Percentiles rank a stretch among this genome's conserved stretches.
Conservation (phyloP, 1,140 invertebrate genomes). For the Argopecten irradians region DNA sequence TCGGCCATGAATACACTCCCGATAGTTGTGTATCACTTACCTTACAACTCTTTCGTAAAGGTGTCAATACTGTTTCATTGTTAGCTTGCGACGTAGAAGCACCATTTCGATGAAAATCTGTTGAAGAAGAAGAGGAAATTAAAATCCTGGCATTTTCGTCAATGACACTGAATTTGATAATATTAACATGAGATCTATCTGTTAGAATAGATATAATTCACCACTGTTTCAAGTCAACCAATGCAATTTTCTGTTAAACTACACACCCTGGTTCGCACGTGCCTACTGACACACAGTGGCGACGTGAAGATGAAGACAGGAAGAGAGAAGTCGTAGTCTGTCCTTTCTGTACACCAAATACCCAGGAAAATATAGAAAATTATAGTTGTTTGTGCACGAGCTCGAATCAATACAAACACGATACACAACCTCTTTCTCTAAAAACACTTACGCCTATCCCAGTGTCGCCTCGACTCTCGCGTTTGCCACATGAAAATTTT, state of each 20-base stretch:
- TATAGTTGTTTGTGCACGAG: neutral
- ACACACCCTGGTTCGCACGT: neutral
- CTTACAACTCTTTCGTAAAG: neutral
- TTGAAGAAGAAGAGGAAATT: neutral
- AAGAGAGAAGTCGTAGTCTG: neutral
- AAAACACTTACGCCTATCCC: slow-evolving; percentile 15
- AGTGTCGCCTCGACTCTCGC: neutral
- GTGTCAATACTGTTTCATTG: neutral
- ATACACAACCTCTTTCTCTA: slow-evolving; percentile 21
- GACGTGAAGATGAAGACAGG: neutral
- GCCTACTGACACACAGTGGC: neutral
- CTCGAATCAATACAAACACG: slow-evolving; percentile 16
- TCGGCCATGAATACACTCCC: too few species aligned
- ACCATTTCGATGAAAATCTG: neutral
- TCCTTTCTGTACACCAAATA: slow-evolving; percentile 8
- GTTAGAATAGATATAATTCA: neutral
- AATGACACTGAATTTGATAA: neutral
- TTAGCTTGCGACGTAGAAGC: neutral
- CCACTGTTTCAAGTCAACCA: neutral
- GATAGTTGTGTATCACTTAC: neutral
- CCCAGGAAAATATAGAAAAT: neutral
- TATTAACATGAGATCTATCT: neutral
- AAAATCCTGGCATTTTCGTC: neutral
- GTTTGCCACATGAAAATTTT: slow-evolving; percentile 22
- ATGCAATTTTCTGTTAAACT: neutral